phyloP scores from a whole-genome alignment of 2,113 vertebrate genomes.

The Candoia aspera region DNA sequence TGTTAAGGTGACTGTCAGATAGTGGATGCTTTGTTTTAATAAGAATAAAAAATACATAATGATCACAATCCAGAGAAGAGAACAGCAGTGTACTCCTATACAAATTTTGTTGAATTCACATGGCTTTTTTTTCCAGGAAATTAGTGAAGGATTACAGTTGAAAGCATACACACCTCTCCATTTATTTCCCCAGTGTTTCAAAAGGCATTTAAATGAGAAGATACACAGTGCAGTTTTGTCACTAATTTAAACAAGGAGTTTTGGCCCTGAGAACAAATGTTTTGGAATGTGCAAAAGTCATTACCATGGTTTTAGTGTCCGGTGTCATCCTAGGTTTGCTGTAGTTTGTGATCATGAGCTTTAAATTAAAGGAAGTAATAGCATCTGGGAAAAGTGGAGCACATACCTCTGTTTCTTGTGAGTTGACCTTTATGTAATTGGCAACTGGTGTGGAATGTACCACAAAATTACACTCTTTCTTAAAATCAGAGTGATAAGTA shows the following conservation, averaged over 20 bases:
- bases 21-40: background rate
- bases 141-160: background rate
- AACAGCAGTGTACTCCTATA: background rate
- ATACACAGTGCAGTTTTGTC: background rate
- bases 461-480: conserved; percentile 20
- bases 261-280: background rate
- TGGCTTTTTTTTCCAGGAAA: background rate
- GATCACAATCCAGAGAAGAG: background rate
- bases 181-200: background rate
- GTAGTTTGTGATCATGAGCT: background rate
- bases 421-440: background rate
- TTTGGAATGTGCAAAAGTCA: background rate
- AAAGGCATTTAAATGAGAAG: background rate
- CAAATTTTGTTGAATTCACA: background rate
- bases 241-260: background rate
- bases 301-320: no score
- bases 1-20: background rate
- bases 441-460: background rate
- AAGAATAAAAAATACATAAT: background rate
- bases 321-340: background rate
- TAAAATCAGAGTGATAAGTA: background rate
- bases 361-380: background rate
- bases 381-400: background rate
- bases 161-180: background rate
- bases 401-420: background rate